These are phyloP conservation scores for Zeugodacus cucurbitae DNA, from an alignment of 1,140 invertebrate genomes.

Conservation along the genomic window DNA sequence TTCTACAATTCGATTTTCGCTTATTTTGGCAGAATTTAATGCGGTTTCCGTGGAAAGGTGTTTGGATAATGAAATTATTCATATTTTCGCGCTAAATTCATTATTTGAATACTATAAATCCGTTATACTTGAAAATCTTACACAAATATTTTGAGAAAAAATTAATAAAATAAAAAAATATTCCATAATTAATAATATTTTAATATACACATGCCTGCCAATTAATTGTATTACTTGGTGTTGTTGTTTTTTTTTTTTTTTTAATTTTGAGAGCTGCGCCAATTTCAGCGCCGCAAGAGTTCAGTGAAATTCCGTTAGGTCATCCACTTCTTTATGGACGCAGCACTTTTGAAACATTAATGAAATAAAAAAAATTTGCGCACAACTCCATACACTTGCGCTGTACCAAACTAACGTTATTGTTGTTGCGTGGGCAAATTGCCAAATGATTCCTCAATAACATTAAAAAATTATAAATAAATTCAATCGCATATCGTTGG, in stretches of 20 bases:
- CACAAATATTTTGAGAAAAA: neutral
- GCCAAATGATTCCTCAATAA: conserved; percentile 27
- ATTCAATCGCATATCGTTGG: neutral
- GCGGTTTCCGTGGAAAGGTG: neutral
- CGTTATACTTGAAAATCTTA: neutral
- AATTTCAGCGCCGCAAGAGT: neutral
- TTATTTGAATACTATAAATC: neutral
- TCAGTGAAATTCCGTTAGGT: neutral
- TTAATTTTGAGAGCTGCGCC: too few species aligned
- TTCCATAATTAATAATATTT: too few species aligned
- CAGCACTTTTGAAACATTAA: neutral
- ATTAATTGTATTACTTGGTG: neutral
- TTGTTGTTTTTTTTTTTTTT: neutral
- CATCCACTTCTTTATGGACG: neutral
- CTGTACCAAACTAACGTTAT: neutral
- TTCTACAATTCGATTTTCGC: neutral
- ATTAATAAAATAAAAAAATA: too few species aligned
- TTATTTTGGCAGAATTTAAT: neutral
- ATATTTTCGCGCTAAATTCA: neutral
- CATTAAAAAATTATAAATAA: conserved; percentile 19
- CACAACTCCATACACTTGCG: neutral
- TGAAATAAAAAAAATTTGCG: neutral
- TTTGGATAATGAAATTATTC: neutral
- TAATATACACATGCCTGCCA: too few species aligned
- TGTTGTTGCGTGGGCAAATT: neutral